phyloP scores from a whole-genome alignment of 2,113 vertebrate genomes.

The Sphyrna mokarran region DNA sequence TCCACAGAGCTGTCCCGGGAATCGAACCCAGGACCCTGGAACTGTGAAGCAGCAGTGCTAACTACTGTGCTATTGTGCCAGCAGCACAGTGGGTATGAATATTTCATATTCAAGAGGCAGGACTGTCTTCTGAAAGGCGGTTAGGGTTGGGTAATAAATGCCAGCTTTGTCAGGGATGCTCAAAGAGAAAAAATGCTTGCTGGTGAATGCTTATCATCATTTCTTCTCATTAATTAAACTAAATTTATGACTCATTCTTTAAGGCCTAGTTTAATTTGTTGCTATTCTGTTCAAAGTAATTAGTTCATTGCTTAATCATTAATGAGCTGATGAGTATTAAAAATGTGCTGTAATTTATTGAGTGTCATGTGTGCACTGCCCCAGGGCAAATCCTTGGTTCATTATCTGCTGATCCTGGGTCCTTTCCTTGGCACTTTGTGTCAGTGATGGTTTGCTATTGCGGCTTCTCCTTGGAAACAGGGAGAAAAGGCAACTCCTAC shows the following conservation, averaged over 20 bases:
- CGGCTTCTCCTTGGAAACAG: no score
- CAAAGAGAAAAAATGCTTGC: neutral
- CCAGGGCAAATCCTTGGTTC: neutral
- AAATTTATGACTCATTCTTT: neutral
- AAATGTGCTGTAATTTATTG: neutral
- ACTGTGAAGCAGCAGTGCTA: no score
- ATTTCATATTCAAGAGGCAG: no score
- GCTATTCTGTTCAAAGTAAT: neutral
- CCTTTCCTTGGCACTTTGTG: neutral
- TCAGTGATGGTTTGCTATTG: neutral
- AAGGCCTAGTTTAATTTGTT: neutral
- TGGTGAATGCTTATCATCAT: neutral
- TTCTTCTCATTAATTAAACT: neutral
- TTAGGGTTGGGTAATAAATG: neutral
- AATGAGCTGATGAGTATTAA: neutral
- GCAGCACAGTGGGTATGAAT: no score
- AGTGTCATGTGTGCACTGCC: neutral
- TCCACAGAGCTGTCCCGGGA: no score
- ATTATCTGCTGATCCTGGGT: neutral
- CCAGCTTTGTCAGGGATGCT: neutral
- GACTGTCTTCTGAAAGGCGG: neutral
- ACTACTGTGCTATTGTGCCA: no score
- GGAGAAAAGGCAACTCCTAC: neutral
- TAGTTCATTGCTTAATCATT: neutral
- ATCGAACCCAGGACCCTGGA: no score